These are phyloP conservation scores for Globodera ellingtonae DNA, from an alignment of 1,140 invertebrate species.

Conservation along the genomic window DNA sequence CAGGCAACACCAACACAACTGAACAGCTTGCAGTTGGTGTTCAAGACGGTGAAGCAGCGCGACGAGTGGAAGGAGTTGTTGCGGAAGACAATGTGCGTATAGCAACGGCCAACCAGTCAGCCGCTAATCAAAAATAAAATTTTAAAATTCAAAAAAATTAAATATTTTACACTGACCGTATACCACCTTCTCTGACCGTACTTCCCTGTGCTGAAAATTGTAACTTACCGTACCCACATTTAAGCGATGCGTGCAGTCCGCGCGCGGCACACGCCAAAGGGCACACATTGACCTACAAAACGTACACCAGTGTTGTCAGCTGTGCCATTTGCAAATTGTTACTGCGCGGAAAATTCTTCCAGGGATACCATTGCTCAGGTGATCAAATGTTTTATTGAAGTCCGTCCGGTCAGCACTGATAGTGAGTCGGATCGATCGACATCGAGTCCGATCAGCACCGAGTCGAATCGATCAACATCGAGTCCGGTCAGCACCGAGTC, in stretches of 20 bases:
- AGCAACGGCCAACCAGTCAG: background rate
- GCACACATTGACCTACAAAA: conserved; percentile 40
- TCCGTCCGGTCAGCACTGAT: too few species aligned
- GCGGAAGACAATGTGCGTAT: conserved; percentile 42
- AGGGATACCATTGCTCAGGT: conserved; percentile 68
- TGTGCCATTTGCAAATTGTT: conserved; percentile 84
- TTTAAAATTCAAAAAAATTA: conserved; percentile 14
- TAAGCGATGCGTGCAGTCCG: conserved; percentile 43
- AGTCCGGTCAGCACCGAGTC: too few species aligned
- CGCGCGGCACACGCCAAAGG: conserved; percentile 29
- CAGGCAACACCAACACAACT: background rate
- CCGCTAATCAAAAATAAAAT: conserved; percentile 13
- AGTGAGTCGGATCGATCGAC: too few species aligned
- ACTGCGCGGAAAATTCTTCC: conserved; percentile 82
- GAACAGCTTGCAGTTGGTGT: conserved; percentile 35
- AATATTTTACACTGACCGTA: background rate
- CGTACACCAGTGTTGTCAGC: conserved; percentile 66
- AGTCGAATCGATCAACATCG: too few species aligned
- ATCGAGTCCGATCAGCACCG: too few species aligned
- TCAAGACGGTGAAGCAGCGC: conserved; percentile 39
- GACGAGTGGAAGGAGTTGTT: conserved; percentile 45
- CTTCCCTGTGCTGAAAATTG: too few species aligned
- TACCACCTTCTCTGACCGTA: too few species aligned
- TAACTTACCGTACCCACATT: background rate
- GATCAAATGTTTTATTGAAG: conserved; percentile 11